Evolutionary conservation across 2,888 invertebrate genomes (phyloP).

Genomic region (Cinara cedri): DNA sequence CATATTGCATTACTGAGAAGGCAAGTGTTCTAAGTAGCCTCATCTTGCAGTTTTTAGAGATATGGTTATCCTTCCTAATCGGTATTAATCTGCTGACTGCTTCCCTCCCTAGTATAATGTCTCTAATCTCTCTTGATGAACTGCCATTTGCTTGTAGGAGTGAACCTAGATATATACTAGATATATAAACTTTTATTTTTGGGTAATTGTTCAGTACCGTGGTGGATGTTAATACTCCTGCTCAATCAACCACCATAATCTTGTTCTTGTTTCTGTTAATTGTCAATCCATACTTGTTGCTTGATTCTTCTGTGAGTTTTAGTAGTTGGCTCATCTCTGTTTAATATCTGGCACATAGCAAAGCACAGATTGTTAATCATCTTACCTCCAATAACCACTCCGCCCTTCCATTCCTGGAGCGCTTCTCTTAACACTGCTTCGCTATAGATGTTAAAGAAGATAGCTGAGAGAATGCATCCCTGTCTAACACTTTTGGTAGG

Average conservation of each 20-base stretch:
- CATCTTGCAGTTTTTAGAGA: conserved; percentile 18
- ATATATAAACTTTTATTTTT: conserved; percentile 24
- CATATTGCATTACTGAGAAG: conserved; percentile 11
- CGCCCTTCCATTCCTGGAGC: conserved; percentile 12
- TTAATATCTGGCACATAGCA: conserved; percentile 19
- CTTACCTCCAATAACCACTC: conserved; percentile 20
- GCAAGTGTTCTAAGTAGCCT: conserved; percentile 13
- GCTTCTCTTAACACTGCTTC: conserved; percentile 22
- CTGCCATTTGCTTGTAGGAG: no score
- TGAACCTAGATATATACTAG: conserved; percentile 35
- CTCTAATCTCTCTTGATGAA: neutral
- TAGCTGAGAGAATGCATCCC: conserved; percentile 44
- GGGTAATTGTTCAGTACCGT: conserved; percentile 2
- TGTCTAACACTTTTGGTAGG: conserved; percentile 23
- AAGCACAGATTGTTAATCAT: conserved; percentile 34
- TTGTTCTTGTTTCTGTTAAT: conserved; percentile 28
- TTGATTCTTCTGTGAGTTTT: conserved; percentile 4
- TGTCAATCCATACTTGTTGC: conserved; percentile 36
- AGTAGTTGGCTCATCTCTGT: conserved; percentile 11
- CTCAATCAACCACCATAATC: conserved; percentile 20
- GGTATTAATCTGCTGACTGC: conserved; percentile 23
- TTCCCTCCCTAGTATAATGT: conserved; percentile 12
- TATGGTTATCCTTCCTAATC: conserved; percentile 29
- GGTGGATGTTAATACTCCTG: conserved; percentile 1
- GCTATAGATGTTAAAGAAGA: conserved; percentile 33